Evolutionary conservation across 2,888 invertebrate genomes (phyloP).

Genomic region (Disparrhopalites patrizii): DNA sequence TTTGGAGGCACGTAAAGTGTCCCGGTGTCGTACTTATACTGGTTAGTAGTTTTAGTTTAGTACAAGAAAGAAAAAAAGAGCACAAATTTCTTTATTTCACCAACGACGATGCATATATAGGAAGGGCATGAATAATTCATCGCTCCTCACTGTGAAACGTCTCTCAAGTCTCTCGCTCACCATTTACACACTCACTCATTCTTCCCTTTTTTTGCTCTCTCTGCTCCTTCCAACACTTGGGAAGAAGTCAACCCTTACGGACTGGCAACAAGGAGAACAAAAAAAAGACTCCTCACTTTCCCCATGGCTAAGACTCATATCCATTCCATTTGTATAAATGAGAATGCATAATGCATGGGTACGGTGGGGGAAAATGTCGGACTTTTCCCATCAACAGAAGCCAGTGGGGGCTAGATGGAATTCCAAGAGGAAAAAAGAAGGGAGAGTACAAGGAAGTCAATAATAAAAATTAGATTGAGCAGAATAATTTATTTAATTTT

Average conservation of each 20-base stretch:
- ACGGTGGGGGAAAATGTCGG: background rate
- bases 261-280: too few species aligned
- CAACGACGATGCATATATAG: background rate
- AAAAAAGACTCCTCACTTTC: too few species aligned
- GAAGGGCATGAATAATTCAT: conserved; percentile 22
- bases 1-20: too few species aligned
- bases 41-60: too few species aligned
- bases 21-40: too few species aligned
- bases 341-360: too few species aligned
- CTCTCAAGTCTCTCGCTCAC: conserved; percentile 14
- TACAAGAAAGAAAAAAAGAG: too few species aligned
- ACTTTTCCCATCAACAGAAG: too few species aligned
- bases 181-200: background rate
- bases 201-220: background rate
- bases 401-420: too few species aligned
- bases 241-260: too few species aligned
- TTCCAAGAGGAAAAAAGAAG: background rate
- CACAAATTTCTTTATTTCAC: conserved; percentile 26
- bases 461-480: conserved; percentile 15
- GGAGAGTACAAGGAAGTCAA: conserved; percentile 16
- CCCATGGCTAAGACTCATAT: too few species aligned
- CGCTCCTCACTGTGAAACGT: conserved; percentile 4
- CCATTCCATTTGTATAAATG: too few species aligned
- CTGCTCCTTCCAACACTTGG: background rate
- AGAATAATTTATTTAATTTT: conserved; percentile 18